These are phyloP conservation scores for Nipponacmea schrenckii DNA, from an alignment of 2,888 invertebrate species.

Conservation along the genomic window DNA sequence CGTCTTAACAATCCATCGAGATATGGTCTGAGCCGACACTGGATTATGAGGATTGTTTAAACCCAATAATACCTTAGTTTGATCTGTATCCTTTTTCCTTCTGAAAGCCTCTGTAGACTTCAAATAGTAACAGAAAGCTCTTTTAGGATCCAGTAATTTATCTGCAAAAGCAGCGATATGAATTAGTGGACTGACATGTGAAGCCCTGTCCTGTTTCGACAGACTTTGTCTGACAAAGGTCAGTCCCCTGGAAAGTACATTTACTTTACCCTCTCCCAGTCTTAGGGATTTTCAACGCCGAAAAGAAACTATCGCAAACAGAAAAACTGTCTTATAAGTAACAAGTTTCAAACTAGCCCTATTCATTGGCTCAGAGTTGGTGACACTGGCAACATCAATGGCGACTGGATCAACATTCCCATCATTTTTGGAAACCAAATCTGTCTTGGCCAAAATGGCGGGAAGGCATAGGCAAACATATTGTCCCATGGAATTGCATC, in stretches of 20 bases:
- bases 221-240: conserved; percentile 1
- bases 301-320: neutral
- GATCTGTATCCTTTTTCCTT: neutral
- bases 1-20: conserved; percentile 9
- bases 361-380: conserved; percentile 4
- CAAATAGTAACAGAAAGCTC: neutral
- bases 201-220: neutral
- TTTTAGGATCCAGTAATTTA: neutral
- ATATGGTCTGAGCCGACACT: conserved; percentile 1
- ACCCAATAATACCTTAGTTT: conserved; percentile 1
- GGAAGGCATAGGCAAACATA: conserved; percentile 24
- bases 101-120: neutral
- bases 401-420: conserved; percentile 20
- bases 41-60: conserved; percentile 2
- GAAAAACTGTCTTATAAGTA: neutral
- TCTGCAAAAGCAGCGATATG: neutral
- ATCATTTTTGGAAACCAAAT: conserved; percentile 26
- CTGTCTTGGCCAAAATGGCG: conserved; percentile 17
- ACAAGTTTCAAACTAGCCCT: neutral
- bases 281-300: neutral
- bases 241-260: neutral
- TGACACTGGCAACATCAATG: conserved; percentile 19
- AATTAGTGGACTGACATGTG: neutral
- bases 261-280: neutral
- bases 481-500: conserved; percentile 21